phyloP scores from a whole-genome alignment of 92 coral and sea anemone species.

The Epizoanthus rinbou region DNA sequence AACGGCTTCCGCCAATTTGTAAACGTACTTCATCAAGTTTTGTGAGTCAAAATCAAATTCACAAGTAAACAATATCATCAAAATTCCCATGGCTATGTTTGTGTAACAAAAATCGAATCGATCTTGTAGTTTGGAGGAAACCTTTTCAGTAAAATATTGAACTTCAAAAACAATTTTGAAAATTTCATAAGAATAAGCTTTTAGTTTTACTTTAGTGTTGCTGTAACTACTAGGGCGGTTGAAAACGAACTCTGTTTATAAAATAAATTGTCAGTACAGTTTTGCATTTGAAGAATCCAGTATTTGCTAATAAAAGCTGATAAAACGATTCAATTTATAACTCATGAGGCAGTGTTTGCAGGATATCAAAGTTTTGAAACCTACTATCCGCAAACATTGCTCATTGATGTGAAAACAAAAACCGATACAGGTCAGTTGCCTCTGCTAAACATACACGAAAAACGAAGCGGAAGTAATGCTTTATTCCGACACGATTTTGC shows the following conservation, averaged over 20 bases:
- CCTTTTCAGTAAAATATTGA: slow-evolving; percentile 40
- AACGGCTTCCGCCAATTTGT: background rate
- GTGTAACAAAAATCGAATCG: too few relatives aligned
- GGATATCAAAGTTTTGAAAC: slow-evolving; percentile 29
- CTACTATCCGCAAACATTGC: slow-evolving; percentile 16
- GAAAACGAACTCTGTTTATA: background rate
- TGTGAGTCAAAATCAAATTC: background rate
- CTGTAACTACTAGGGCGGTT: slow-evolving; percentile 7
- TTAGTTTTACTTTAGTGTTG: too few relatives aligned
- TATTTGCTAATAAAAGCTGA: slow-evolving; percentile 19
- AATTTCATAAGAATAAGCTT: slow-evolving; percentile 33
- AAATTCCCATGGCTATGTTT: slow-evolving; percentile 40
- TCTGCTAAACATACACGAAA: too few relatives aligned
- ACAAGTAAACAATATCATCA: slow-evolving; percentile 42
- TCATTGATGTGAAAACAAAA: slow-evolving; percentile 7
- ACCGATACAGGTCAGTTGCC: background rate
- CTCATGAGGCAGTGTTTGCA: slow-evolving; percentile 20
- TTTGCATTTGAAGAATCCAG: slow-evolving; percentile 9
- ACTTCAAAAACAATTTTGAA: slow-evolving; percentile 35
- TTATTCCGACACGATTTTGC: too few relatives aligned
- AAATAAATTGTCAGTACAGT: slow-evolving; percentile 7
- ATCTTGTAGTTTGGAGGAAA: slow-evolving; percentile 41
- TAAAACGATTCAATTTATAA: slow-evolving; percentile 18
- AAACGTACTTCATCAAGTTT: too few relatives aligned
- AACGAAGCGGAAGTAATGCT: slow-evolving; percentile 21